phyloP scores from a whole-genome alignment of 2,888 invertebrate species.

The Aspidiotus destructor region DNA sequence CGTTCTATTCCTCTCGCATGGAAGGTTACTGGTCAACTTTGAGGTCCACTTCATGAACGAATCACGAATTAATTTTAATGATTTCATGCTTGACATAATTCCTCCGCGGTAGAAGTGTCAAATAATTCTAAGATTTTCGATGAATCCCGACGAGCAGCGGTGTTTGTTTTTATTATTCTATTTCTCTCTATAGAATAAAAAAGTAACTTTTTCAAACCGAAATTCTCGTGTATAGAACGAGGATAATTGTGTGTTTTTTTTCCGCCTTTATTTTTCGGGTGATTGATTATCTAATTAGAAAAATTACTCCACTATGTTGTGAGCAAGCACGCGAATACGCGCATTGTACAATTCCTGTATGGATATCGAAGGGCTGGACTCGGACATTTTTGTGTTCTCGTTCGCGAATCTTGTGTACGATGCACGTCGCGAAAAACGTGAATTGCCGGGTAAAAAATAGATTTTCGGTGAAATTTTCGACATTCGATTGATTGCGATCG shows the following conservation, averaged over 20 bases:
- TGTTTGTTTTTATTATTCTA: no score
- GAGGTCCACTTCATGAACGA: no score
- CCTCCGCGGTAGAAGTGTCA: no score
- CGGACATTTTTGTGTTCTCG: background rate
- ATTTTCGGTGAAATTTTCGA: background rate
- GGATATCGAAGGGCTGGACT: background rate
- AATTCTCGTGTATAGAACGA: background rate
- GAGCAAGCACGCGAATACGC: background rate
- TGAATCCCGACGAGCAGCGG: no score
- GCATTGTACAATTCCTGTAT: constrained; percentile 3
- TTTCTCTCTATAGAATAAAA: no score
- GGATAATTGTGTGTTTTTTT: background rate
- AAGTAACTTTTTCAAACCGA: no score
- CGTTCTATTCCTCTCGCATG: no score
- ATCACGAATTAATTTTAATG: no score
- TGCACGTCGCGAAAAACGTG: background rate
- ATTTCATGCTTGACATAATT: no score
- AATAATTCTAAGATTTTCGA: no score
- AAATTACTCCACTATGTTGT: background rate
- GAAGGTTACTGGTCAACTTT: no score
- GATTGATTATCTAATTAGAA: constrained; percentile 2
- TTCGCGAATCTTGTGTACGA: background rate
- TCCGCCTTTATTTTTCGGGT: constrained; percentile 1
- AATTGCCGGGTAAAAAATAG: constrained; percentile 4
- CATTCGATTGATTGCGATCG: no score